Conservation (phyloP, 2,113 vertebrate species). For the Prolemur simus region DNA sequence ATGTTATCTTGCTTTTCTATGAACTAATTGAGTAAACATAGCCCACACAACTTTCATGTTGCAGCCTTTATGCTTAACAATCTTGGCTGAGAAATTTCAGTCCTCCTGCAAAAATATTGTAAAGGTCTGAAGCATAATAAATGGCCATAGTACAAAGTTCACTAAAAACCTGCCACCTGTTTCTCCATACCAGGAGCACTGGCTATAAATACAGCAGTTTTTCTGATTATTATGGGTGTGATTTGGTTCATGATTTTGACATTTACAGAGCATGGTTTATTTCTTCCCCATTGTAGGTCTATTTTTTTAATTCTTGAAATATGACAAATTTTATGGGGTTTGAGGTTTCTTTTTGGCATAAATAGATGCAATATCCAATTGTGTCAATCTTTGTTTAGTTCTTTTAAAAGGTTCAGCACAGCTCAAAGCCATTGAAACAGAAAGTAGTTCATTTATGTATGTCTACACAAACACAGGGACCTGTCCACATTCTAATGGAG, state of each 20-base stretch:
- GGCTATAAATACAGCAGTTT: conserved; percentile 59
- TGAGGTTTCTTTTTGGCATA: neutral
- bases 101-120: neutral
- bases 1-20: neutral
- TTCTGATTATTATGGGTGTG: neutral
- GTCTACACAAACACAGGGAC: neutral
- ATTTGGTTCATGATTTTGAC: conserved; percentile 43
- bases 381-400: neutral
- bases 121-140: conserved; percentile 54
- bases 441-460: neutral
- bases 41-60: neutral
- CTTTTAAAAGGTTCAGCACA: neutral
- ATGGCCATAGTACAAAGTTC: neutral
- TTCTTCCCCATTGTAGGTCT: neutral
- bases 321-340: neutral
- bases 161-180: conserved; percentile 25
- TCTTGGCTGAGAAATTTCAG: neutral
- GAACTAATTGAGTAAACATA: neutral
- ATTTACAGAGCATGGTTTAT: conserved; percentile 51
- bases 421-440: neutral
- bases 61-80: neutral
- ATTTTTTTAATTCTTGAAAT: neutral
- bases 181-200: neutral
- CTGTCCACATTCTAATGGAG: neutral
- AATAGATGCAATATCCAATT: neutral